Evolutionary conservation across 2,888 invertebrate genomes (phyloP).

Genomic region (Tetheella fluctuosa): DNA sequence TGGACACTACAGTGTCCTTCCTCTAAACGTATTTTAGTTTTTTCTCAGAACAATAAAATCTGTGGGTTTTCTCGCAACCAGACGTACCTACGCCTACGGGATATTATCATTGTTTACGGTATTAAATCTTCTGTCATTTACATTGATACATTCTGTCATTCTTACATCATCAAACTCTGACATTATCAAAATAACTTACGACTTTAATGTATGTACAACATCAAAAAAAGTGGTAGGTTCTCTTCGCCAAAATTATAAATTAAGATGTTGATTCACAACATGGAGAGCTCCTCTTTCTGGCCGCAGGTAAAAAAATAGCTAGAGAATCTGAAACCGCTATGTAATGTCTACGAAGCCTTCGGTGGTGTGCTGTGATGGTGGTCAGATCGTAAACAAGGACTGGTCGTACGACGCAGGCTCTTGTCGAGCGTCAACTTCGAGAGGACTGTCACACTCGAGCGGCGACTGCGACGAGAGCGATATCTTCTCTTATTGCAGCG

Average conservation of each 20-base stretch:
- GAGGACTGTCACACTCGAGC: constrained; percentile 55
- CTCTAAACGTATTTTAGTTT: no score
- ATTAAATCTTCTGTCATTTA: not conserved
- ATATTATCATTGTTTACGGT: no score
- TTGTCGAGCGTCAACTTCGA: constrained; percentile 64
- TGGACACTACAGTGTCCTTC: no score
- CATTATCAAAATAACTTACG: no score
- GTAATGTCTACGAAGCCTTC: constrained; percentile 32
- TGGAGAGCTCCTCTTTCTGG: not conserved
- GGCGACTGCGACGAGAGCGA: constrained; percentile 54
- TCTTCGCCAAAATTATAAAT: not conserved
- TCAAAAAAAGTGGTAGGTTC: no score
- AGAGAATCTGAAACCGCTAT: constrained; percentile 14
- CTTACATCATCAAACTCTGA: not conserved
- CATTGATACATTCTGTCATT: not conserved
- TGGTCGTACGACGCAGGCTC: constrained; percentile 44
- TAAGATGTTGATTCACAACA: not conserved
- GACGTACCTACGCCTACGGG: no score
- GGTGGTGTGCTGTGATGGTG: constrained; percentile 28
- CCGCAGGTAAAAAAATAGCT: not conserved
- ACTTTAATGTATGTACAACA: no score
- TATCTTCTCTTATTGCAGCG: constrained; percentile 41
- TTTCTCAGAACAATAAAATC: no score
- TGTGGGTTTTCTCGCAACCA: no score
- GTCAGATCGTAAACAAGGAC: constrained; percentile 33